Base-by-base conservation (phyloP, 1,140 invertebrate genomes). In the Ostrea denselamellosa region DNA sequence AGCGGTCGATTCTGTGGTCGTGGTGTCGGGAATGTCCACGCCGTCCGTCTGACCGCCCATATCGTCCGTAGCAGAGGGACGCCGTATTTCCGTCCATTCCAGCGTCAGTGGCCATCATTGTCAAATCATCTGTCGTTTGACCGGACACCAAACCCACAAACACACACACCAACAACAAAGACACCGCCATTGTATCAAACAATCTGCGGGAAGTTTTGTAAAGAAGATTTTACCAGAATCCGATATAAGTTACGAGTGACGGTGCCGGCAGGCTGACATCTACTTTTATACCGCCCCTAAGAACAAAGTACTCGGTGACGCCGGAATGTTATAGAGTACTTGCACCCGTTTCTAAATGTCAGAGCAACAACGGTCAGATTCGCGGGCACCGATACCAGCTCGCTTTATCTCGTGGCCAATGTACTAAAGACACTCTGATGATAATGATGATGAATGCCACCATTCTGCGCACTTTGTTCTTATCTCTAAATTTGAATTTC, bases 261-360 rank as follows among this genome's bases (percentile, higher is more conserved):
- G 68, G 22, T 77, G 9, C 68, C 25, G 22, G 28, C 10, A 14
- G 68, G 2, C 22, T 25, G 22, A 5, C 8, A 77, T 12, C 25
- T 77, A 34, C 68, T 77, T 77, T 77, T 77, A 77, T 77, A 77
- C 25, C 12, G 68, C 22, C 10, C n/a, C 68, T 77, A 14, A 25
- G 68, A 28, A 77, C 68, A 77, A 77, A 77, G 68, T 77, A 77
- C 68, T 77, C 68, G 25, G 68, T 77, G 68, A 77, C 68, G 22
- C 12, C 22, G 68, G 68, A 77, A 77, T 77, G 68, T 77, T 7
- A 7, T 34, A 14, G 25, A 71, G 25, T 28, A 62, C 56, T 28
- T 12, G 25, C 22, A 25, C 68, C 68, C 68, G 25, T 34, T 12
- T 14, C 22, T 12, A 25, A 25, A 25, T 71, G 9, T 28, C 25